Base-by-base conservation (phyloP, 2,888 invertebrate genomes). In the Cryptus viduatorius region DNA sequence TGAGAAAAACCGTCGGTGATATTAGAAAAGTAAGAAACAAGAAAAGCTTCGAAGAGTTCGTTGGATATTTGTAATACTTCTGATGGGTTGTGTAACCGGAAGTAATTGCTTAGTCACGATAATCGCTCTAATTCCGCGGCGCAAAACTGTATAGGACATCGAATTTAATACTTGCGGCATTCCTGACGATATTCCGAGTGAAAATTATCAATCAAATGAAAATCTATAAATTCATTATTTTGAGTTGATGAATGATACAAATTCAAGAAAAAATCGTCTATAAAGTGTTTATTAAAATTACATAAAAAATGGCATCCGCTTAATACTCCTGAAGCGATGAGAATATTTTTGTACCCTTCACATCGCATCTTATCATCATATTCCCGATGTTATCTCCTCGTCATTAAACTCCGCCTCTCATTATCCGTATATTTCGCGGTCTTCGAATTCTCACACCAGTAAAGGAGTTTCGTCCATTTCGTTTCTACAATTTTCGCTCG, bases 21-120 rank as follows among this genome's bases (percentile, higher is more conserved):
- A 90, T 90, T 90, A 88, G 88, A 90, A 88, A 89, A 89, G 89
- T 90, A 89, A 89, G 89, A 89, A 87, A 86, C 71, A 50, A 67
- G 67, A 50, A 65, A 59, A 59, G 59, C 59, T 59, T 4, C 24
- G 24, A 24, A 4, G 24, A 14, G 59, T 59, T 59, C 14, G 59
- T 59, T 10, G 14, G 14, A 59, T 29, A 12, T 24, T 24, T 14
- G 59, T 59, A 14, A 59, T 19, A 4, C 59, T 59, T 59, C 24
- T 24, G 59, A 24, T 59, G 29, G 5, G 19, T 24, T 59, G 59
- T 24, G 19, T 59, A 59, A 59, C 29, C 1, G n/a, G n/a, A 61
- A 61, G 31, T 5, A 61, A 61, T 61, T 10, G 61, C 61, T 61
- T 14, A 31, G 61, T 61, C 61, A 61, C 7, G 29, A 31, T 61